Conservation (phyloP, 2,888 invertebrate species). For the Stenotaenia linearis region DNA sequence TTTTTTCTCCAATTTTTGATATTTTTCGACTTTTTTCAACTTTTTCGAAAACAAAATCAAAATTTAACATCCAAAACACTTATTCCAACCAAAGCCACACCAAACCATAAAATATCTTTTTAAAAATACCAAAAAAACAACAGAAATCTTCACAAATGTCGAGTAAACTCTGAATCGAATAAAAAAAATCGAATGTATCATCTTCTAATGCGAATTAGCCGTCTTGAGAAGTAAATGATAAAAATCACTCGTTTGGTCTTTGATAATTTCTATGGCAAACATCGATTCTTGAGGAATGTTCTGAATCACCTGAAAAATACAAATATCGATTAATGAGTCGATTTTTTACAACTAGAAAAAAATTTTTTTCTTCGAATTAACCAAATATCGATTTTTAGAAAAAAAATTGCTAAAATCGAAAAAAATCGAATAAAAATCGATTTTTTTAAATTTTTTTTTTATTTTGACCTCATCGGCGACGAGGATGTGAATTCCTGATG, state of each 20-base stretch:
- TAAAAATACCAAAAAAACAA: neutral
- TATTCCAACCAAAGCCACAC: neutral
- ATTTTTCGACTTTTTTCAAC: too few species aligned
- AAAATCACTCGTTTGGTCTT: slow-evolving; percentile 39
- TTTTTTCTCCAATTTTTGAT: too few species aligned
- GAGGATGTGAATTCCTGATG: slow-evolving; percentile 74
- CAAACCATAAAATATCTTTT: neutral
- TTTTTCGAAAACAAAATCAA: too few species aligned
- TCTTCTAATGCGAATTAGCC: neutral
- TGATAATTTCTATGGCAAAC: slow-evolving; percentile 58
- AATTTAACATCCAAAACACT: neutral
- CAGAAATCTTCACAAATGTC: too few species aligned
- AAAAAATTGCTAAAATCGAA: neutral
- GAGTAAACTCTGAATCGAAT: too few species aligned
- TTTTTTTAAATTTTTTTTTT: neutral
- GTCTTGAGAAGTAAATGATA: slow-evolving; percentile 34
- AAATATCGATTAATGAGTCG: too few species aligned
- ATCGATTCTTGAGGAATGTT: slow-evolving; percentile 74
- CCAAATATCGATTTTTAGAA: too few species aligned
- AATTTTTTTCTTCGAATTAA: too few species aligned
- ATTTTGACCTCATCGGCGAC: slow-evolving; percentile 69
- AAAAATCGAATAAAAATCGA: too few species aligned
- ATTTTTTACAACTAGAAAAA: too few species aligned
- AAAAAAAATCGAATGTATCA: too few species aligned
- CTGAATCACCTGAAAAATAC: slow-evolving; percentile 55